Evolutionary conservation across 2,113 vertebrate species (phyloP), one percentile per base, ranked within the genome.

Genomic region (Machaerirhynchus nigripectus): DNA sequence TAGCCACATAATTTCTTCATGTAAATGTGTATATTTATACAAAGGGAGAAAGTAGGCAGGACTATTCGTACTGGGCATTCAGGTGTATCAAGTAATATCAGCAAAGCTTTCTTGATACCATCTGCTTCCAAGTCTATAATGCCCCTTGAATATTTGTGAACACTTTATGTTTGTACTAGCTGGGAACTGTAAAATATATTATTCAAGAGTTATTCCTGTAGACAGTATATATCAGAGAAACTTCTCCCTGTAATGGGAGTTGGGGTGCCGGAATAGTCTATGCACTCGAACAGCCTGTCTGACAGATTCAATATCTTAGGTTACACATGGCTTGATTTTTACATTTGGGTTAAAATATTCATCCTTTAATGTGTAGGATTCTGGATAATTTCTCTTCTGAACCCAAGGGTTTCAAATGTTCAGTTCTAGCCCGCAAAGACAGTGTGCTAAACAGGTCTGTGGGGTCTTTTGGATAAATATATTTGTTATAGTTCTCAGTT

Each of bases 191-290:
- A 68, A 73, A 85, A 60, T 12, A 52, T 3, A 52, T 55, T 84
- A 59, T 42, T 80, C 27, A 39, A 52, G 15, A 1, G 0, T 47
- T 91, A 24, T 49, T 92, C 10, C 24, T 77, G 6, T 56, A 13
- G 30, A 44, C 0, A 0, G 2, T 42, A 3, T 44, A 15, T 61
- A 7, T n/a, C 16, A 87, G 23, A 63, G 33, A 50, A 81, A 63
- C 14, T 46, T 6, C 3, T 30, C 28, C 11, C 11, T 56, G 8
- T 49, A 30, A 47, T 0, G 0, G 39, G 11, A 76, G 3, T 0
- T 68, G 21, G 27, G 10, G 8, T 56, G 33, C 19, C 27, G 56
- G 22, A 46, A 47, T 9, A 9, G 24, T 42, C 46, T 61, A 22
- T 53, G 24, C 19, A 22, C 60, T 85, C 10, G 44, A 71, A 68